Conservation (phyloP, 2,888 invertebrate genomes). For the Tenodera sinensis region DNA sequence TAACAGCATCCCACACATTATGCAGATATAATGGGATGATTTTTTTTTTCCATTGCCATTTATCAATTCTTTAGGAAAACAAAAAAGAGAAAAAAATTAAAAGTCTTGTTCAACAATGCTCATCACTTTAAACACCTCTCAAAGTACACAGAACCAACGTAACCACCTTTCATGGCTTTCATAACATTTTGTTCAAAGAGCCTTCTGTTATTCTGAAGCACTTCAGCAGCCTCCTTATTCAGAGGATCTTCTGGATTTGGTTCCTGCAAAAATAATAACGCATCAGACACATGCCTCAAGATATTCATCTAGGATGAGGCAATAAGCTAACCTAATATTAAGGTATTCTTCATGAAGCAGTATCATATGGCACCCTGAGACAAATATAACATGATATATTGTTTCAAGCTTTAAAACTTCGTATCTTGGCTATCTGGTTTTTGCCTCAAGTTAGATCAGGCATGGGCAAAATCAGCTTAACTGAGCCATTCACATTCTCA, state of each 20-base stretch:
- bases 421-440: too few relatives aligned
- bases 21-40: not conserved
- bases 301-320: too few relatives aligned
- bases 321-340: too few relatives aligned
- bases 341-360: too few relatives aligned
- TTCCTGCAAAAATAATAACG: conserved; percentile 59
- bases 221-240: conserved; percentile 97
- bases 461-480: too few relatives aligned
- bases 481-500: too few relatives aligned
- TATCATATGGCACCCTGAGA: too few relatives aligned
- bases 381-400: too few relatives aligned
- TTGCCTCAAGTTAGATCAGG: too few relatives aligned
- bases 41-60: not conserved
- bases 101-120: not conserved
- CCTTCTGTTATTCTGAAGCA: conserved; percentile 88
- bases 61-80: not conserved
- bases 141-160: conserved; percentile 90
- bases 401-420: too few relatives aligned
- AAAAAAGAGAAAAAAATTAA: not conserved
- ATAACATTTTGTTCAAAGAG: conserved; percentile 95
- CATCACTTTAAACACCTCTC: conserved; percentile 93
- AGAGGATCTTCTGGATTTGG: conserved; percentile 98
- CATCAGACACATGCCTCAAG: not conserved
- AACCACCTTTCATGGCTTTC: conserved; percentile 94
- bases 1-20: conserved; percentile 4